Conservation (phyloP, 2,888 invertebrate species). For the Xylocampa areola region DNA sequence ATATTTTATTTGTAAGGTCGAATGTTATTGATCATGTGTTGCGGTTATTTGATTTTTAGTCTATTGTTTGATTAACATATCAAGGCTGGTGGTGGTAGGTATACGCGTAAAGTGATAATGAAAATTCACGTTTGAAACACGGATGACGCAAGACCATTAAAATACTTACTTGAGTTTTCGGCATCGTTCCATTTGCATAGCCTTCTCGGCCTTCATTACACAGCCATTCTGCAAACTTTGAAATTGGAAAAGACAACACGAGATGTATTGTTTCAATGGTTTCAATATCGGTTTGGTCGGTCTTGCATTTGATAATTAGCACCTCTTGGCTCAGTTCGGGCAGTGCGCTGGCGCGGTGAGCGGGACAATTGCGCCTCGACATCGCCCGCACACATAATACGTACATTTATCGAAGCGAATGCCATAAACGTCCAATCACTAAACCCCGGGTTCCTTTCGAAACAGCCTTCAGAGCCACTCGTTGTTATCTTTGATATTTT, state of each 20-base stretch:
- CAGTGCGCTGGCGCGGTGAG: conserved; percentile 55
- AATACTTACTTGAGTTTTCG: conserved; percentile 87
- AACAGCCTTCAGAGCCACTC: conserved; percentile 79
- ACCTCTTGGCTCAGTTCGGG: conserved; percentile 79
- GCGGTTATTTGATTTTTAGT: conserved; percentile 85
- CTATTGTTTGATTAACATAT: conserved; percentile 89
- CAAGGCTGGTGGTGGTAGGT: conserved; percentile 85
- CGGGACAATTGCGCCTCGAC: conserved; percentile 75
- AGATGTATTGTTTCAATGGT: conserved; percentile 88
- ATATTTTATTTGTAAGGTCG: conserved; percentile 79
- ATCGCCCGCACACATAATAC: conserved; percentile 73
- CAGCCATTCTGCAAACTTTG: conserved; percentile 88
- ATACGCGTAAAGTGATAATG: conserved; percentile 89
- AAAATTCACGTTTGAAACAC: conserved; percentile 89
- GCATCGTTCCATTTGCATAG: conserved; percentile 88
- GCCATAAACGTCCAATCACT: conserved; percentile 87
- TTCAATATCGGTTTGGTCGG: conserved; percentile 86
- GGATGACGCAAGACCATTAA: conserved; percentile 90
- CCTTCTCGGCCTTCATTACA: conserved; percentile 87
- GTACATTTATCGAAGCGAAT: conserved; percentile 82
- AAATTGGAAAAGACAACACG: conserved; percentile 88
- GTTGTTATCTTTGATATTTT: conserved; percentile 89
- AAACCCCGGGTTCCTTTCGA: conserved; percentile 74
- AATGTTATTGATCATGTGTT: conserved; percentile 84
- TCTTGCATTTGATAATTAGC: conserved; percentile 89